Evolutionary conservation across 2,888 invertebrate species (phyloP).

Genomic region (Galeopsomyia nigrocyanea): DNA sequence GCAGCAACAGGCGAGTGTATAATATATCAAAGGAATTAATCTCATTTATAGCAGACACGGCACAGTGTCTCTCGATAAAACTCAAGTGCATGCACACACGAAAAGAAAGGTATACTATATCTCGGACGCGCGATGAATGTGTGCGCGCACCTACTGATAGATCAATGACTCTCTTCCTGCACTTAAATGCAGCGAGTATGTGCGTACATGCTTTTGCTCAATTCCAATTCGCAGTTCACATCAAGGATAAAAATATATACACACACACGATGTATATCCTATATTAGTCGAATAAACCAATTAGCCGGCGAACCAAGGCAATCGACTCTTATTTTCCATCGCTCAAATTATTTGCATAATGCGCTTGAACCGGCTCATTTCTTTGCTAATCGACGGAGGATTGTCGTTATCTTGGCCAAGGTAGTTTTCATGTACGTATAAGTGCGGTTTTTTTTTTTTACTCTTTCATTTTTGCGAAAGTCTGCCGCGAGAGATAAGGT

Average conservation of each 20-base stretch:
- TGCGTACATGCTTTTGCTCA: slow-evolving; percentile 54
- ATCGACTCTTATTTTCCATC: slow-evolving; percentile 47
- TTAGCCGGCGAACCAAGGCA: slow-evolving; percentile 52
- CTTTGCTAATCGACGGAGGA: background rate
- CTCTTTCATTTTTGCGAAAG: too few relatives aligned
- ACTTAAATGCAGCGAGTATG: slow-evolving; percentile 50
- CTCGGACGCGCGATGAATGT: slow-evolving; percentile 22
- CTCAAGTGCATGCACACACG: background rate
- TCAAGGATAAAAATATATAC: slow-evolving; percentile 43
- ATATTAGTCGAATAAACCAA: slow-evolving; percentile 57
- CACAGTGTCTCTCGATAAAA: background rate
- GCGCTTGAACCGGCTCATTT: background rate
- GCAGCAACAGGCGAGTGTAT: too few relatives aligned
- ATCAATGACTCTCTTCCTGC: slow-evolving; percentile 62
- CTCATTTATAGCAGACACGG: too few relatives aligned
- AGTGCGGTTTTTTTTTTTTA: too few relatives aligned
- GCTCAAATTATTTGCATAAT: slow-evolving; percentile 36
- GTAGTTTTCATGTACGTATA: background rate
- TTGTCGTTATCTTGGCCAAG: slow-evolving; percentile 4
- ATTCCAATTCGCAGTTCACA: slow-evolving; percentile 53
- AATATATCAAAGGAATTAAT: too few relatives aligned
- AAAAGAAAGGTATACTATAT: slow-evolving; percentile 23
- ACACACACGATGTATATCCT: slow-evolving; percentile 48
- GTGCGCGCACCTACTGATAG: slow-evolving; percentile 49
- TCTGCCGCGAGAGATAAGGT: too few relatives aligned